Percentiles rank a stretch among this genome's conserved stretches.
These are phyloP conservation scores for Candidula unifasciata DNA, from an alignment of 2,888 invertebrate genomes.

Conservation along the genomic window DNA sequence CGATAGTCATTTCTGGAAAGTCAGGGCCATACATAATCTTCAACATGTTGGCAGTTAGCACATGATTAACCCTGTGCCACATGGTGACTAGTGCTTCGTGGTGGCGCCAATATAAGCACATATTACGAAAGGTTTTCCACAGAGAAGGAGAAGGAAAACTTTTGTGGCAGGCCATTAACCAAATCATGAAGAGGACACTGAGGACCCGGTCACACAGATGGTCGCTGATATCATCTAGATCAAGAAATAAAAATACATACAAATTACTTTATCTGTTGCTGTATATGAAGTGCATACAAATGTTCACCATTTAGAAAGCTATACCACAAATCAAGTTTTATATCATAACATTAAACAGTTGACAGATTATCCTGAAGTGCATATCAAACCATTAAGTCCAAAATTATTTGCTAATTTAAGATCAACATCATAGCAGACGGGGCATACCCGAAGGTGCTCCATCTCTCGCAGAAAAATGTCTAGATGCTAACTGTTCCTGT, in stretches of 20 bases:
- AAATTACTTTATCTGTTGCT: background rate
- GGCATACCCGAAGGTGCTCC: no score
- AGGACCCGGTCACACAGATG: constrained; percentile 95
- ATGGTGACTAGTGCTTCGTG: constrained; percentile 94
- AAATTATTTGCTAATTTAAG: no score
- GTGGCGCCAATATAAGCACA: constrained; percentile 95
- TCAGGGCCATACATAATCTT: constrained; percentile 89
- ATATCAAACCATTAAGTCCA: no score
- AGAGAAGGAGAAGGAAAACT: constrained; percentile 96
- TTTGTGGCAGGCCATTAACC: constrained; percentile 86
- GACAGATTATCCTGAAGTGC: no score
- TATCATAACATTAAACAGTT: no score
- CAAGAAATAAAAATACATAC: background rate
- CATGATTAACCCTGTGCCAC: constrained; percentile 95
- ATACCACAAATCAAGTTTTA: no score
- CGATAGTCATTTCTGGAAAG: constrained; percentile 76
- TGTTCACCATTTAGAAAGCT: no score
- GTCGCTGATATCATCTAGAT: constrained; percentile 91
- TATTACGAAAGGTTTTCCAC: constrained; percentile 95
- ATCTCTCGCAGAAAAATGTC: no score
- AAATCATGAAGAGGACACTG: constrained; percentile 94
- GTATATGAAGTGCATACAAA: background rate
- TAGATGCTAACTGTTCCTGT: no score
- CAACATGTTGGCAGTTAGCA: constrained; percentile 89
- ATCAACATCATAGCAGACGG: no score